Evolutionary conservation across 2,113 vertebrate species (phyloP), one percentile per base, ranked within the genome.

Genomic region (Cichladusa arquata): DNA sequence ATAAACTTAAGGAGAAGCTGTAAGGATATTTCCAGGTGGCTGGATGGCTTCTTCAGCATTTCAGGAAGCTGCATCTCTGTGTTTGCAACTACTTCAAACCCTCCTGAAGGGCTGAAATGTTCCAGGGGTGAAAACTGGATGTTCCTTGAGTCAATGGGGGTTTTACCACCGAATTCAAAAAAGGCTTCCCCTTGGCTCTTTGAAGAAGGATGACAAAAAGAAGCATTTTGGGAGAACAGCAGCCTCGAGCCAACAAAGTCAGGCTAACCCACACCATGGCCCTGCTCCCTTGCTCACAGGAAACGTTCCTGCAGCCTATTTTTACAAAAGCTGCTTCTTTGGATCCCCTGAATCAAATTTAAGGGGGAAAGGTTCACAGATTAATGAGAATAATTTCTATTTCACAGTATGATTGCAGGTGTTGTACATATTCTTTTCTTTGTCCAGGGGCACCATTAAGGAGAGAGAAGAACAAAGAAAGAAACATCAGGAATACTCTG

Each of bases 1-100:
- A 88, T 81, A 81, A 95, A 93, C 88, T 84, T n/a, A 47, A 95
- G 93, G 62, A 95, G 91, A 31, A 85, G 44, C 90, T 91, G 87
- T 53, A 77, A 86, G 57, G 76, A 24, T 71, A 29, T 95, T 93
- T 95, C 92, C 93, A 84, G 84, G 14, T 60, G 78, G 51, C 51
- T 44, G 31, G 31, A 31, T 12, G 4, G 34, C 23, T 86, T 11
- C 82, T 86, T 53, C 85, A 58, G 51, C 16, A 8, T 54, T 40
- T 28, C 67, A 67, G 56, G 81, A 73, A 91, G 18, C 62, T 34
- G 26, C 40, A 61, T 48, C 88, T 88, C 65, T 45, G 14, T 0
- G 1, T 23, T 19, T 36, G 2, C 66, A 80, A 23, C 31, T 44
- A 62, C 36, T 94, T 81, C 67, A 84, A 73, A 57, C 62, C 71